phyloP scores from a whole-genome alignment of 2,797 vertebrate genomes.

The Coendou prehensilis region DNA sequence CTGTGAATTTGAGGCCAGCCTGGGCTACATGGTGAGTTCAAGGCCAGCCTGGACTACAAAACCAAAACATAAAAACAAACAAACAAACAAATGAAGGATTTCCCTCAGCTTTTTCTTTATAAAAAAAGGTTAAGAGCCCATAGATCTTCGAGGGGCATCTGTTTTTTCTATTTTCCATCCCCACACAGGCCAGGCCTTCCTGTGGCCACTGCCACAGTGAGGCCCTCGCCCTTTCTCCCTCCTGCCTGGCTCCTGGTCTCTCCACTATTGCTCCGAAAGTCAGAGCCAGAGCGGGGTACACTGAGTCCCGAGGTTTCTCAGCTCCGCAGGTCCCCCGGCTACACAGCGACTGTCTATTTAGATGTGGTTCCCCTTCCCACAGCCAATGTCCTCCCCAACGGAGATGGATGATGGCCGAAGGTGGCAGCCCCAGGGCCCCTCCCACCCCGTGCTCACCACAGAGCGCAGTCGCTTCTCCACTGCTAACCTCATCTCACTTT shows the following conservation, averaged over 20 bases:
- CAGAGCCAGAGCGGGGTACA: neutral
- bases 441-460: neutral
- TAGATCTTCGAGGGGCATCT: neutral
- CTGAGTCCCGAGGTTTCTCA: neutral
- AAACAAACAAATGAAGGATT: neutral
- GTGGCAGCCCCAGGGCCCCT: fast-evolving
- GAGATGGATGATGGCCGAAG: neutral
- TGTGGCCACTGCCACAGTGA: neutral
- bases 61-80: neutral
- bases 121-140: neutral
- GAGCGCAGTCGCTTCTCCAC: neutral
- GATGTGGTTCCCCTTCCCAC: neutral
- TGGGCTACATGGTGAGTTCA: no score
- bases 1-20: neutral
- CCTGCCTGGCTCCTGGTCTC: neutral
- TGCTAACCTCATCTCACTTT: neutral
- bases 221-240: neutral
- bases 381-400: neutral
- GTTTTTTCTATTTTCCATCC: neutral
- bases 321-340: neutral
- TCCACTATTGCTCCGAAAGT: neutral
- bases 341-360: neutral
- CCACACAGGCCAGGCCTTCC: neutral
- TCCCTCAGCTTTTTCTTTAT: neutral
- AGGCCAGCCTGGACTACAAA: neutral